phyloP scores from a whole-genome alignment of 2,113 vertebrate species.

The Misgurnus anguillicaudatus region DNA sequence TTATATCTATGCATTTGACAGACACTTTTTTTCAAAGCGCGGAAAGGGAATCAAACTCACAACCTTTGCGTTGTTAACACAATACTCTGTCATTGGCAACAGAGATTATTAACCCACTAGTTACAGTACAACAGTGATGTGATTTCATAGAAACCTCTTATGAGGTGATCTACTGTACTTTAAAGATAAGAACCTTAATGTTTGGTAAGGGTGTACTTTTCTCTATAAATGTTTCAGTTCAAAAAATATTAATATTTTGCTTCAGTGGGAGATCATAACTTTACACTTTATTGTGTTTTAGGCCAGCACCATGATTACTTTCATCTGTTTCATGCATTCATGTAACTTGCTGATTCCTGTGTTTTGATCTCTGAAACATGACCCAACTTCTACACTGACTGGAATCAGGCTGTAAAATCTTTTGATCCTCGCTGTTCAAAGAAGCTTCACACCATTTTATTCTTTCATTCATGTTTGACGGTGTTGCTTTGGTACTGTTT shows the following conservation, averaged over 20 bases:
- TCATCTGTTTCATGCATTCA: not conserved
- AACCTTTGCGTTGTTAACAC: no score
- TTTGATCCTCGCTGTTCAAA: slow-evolving; percentile 10
- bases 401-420: not conserved
- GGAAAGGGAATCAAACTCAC: no score
- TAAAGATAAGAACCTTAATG: no score
- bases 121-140: no score
- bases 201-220: no score
- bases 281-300: not conserved
- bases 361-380: slow-evolving; percentile 9
- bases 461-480: not conserved
- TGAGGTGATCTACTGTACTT: no score
- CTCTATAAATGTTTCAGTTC: not conserved
- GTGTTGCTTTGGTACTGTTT: slow-evolving; percentile 13
- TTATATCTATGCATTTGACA: no score
- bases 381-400: not conserved
- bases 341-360: not conserved
- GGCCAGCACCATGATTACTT: not conserved
- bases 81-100: no score
- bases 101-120: no score
- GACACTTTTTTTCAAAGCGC: no score
- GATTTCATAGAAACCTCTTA: no score
- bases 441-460: not conserved
- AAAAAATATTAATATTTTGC: not conserved
- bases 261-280: not conserved